These are phyloP conservation scores for Notolabrus celidotus DNA, from an alignment of 2,797 vertebrate species.

Conservation along the genomic window DNA sequence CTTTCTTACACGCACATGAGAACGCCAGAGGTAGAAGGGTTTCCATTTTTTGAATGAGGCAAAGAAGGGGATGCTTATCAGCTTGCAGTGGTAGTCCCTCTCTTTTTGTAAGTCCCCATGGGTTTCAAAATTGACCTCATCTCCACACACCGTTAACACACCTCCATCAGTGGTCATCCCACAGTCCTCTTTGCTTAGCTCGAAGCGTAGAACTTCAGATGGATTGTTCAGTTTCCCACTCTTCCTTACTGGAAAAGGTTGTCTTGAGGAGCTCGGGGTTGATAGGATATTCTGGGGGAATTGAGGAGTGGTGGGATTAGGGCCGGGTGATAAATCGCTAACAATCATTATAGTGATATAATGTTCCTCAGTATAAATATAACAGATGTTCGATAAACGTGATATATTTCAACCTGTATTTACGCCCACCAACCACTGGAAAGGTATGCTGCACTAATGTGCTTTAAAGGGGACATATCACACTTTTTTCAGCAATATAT, in stretches of 20 bases:
- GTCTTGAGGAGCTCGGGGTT: slow-evolving; percentile 65
- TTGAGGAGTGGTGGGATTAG: slow-evolving; percentile 16
- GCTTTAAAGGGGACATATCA: too few relatives aligned
- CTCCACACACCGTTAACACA: slow-evolving; percentile 69
- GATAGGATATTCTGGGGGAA: slow-evolving; percentile 30
- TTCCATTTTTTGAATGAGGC: slow-evolving; percentile 87
- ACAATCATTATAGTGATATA: too few relatives aligned
- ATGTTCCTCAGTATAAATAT: too few relatives aligned
- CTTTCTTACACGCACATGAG: slow-evolving; percentile 84
- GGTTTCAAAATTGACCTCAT: slow-evolving; percentile 73
- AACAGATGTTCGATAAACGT: too few relatives aligned
- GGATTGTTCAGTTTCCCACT: neutral
- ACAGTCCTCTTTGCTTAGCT: slow-evolving; percentile 83
- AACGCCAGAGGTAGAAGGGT: slow-evolving; percentile 86
- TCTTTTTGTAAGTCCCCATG: slow-evolving; percentile 86
- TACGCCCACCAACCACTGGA: too few relatives aligned
- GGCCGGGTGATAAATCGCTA: too few relatives aligned
- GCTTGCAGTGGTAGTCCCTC: slow-evolving; percentile 79
- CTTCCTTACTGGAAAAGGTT: slow-evolving; percentile 43
- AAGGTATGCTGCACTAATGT: too few relatives aligned
- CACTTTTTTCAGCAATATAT: too few relatives aligned
- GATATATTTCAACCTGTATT: too few relatives aligned
- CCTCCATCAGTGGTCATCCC: slow-evolving; percentile 81
- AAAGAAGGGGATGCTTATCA: slow-evolving; percentile 87
- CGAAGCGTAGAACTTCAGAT: slow-evolving; percentile 37